A percentile compares a stretch with the other conserved stretches of the same genome.
These are phyloP conservation scores for Bombus pascuorum DNA, from an alignment of 1,140 invertebrate genomes.

Conservation along the genomic window DNA sequence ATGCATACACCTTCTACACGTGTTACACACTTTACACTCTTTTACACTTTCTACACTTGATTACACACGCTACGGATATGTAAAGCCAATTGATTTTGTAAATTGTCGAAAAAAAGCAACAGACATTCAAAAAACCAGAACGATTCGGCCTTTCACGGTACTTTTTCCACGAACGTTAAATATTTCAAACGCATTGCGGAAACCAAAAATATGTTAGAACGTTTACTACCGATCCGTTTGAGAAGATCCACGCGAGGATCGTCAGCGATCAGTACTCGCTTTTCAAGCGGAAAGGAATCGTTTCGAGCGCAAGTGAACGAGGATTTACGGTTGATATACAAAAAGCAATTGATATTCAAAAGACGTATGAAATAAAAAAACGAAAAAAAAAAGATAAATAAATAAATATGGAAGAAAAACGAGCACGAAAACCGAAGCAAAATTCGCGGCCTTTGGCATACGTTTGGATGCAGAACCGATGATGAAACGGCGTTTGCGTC, in stretches of 20 bases:
- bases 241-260: slow-evolving; percentile 30
- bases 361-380: background rate
- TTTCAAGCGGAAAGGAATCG: slow-evolving; percentile 38
- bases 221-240: slow-evolving; percentile 56
- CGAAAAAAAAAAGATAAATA: background rate
- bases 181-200: background rate
- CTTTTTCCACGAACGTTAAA: slow-evolving; percentile 34
- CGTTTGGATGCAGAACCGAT: slow-evolving; percentile 79
- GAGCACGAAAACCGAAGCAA: slow-evolving; percentile 42
- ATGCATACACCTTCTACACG: slow-evolving; percentile 52
- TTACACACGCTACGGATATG: slow-evolving; percentile 82
- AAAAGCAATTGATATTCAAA: slow-evolving; percentile 25
- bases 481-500: slow-evolving; percentile 45
- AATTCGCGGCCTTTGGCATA: slow-evolving; percentile 78
- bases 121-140: slow-evolving; percentile 49
- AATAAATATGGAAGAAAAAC: slow-evolving; percentile 4
- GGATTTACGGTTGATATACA: slow-evolving; percentile 34
- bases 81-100: slow-evolving; percentile 84
- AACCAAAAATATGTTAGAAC: background rate
- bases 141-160: slow-evolving; percentile 55
- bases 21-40: slow-evolving; percentile 20
- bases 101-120: slow-evolving; percentile 66
- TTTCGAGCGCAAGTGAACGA: slow-evolving; percentile 44
- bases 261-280: slow-evolving; percentile 9
- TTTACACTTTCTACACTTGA: slow-evolving; percentile 66